These are phyloP conservation scores for Conus ventricosus DNA, from an alignment of 1,140 invertebrate genomes.

Conservation along the genomic window DNA sequence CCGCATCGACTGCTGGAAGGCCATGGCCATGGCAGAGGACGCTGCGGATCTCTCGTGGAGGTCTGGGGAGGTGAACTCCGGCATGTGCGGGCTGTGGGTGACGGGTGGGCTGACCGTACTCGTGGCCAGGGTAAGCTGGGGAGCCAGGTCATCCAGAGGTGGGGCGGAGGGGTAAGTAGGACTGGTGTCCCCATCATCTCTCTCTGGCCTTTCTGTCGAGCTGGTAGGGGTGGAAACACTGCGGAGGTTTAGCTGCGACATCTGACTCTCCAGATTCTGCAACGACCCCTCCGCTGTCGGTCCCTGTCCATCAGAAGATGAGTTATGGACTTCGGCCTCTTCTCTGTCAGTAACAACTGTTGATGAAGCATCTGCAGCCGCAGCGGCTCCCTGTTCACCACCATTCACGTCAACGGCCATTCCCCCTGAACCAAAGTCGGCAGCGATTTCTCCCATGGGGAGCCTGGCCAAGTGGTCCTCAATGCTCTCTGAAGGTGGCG, in stretches of 20 bases:
- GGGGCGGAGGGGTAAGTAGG: neutral
- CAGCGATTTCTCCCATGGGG: conserved; percentile 20
- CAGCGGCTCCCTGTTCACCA: neutral
- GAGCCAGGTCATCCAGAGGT: neutral
- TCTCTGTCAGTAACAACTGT: neutral
- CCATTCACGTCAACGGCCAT: neutral
- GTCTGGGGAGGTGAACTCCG: neutral
- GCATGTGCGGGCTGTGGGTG: neutral
- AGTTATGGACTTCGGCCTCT: neutral
- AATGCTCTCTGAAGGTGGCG: neutral
- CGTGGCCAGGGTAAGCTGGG: neutral
- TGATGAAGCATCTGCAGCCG: neutral
- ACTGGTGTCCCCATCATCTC: neutral
- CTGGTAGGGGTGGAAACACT: neutral
- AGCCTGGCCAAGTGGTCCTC: conserved; percentile 10
- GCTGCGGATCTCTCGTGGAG: neutral
- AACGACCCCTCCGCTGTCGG: neutral
- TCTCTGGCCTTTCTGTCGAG: too few species aligned
- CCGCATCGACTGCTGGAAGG: neutral
- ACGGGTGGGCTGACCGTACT: too few species aligned
- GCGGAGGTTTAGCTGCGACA: neutral
- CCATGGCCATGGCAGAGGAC: neutral
- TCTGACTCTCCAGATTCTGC: neutral
- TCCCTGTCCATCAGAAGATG: neutral
- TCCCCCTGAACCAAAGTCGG: neutral